Evolutionary conservation across 2,113 vertebrate species (phyloP).

Genomic region (Pedetes capensis): DNA sequence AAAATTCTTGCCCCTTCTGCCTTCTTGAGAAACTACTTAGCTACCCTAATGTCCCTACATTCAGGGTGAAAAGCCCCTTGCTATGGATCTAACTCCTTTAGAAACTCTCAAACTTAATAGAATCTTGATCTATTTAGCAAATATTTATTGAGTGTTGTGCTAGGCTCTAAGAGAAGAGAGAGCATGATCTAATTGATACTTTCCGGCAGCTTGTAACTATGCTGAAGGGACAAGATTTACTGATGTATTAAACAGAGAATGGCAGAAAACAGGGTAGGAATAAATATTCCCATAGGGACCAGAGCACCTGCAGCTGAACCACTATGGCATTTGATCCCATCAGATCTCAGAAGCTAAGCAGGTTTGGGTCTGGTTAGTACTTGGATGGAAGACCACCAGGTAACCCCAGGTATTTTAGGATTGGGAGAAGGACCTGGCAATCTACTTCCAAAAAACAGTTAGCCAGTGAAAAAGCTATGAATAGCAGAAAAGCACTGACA

Average conservation of each 20-base stretch:
- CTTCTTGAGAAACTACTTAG: background rate
- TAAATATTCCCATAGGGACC: background rate
- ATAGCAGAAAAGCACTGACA: no score
- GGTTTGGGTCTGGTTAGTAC: no score
- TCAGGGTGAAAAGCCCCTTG: background rate
- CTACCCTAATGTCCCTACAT: background rate
- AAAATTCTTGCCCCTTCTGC: background rate
- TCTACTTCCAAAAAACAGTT: no score
- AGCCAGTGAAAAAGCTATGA: no score
- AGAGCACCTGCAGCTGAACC: no score
- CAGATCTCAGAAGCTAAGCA: no score
- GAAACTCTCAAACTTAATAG: background rate
- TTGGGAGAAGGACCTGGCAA: no score
- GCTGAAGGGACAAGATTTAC: background rate
- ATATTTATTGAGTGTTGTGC: background rate
- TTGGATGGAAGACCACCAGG: no score
- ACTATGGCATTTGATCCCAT: no score
- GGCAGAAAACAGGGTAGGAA: background rate
- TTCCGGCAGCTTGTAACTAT: background rate
- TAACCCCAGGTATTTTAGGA: no score
- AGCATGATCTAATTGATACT: background rate
- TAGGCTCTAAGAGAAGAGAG: background rate
- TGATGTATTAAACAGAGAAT: background rate
- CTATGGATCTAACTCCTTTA: background rate
- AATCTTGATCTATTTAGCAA: background rate